Evolutionary conservation across 2,888 invertebrate species (phyloP).

Genomic region (Nephrotoma guestfalica): DNA sequence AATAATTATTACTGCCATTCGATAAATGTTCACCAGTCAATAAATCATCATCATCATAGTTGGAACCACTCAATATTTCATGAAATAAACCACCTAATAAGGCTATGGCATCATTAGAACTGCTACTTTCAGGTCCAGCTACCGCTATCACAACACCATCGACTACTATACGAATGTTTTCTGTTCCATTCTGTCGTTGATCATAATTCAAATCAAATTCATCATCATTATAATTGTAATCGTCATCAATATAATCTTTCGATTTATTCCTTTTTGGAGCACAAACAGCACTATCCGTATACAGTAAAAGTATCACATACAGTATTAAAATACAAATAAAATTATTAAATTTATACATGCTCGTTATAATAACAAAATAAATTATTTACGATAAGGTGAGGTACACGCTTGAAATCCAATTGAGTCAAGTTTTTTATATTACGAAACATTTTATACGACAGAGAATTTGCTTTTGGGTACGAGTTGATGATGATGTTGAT

Average conservation of each 20-base stretch:
- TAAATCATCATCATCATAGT: neutral
- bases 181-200: slow-evolving; percentile 63
- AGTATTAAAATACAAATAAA: neutral
- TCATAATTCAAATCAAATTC: slow-evolving; percentile 40
- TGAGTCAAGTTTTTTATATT: neutral
- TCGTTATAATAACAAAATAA: neutral
- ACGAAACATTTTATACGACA: neutral
- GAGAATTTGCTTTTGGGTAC: neutral
- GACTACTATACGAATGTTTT: slow-evolving; percentile 55
- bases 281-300: neutral
- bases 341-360: neutral
- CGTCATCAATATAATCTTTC: neutral
- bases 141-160: slow-evolving; percentile 51
- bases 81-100: neutral
- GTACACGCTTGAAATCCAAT: neutral
- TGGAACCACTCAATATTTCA: neutral
- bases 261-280: neutral
- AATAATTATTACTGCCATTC: neutral
- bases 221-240: neutral
- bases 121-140: slow-evolving; percentile 5
- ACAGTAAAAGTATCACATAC: neutral
- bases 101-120: neutral
- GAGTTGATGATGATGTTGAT: neutral
- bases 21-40: neutral
- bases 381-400: neutral